Evolutionary conservation across 2,797 vertebrate genomes (phyloP).

Genomic region (Sylvia borin): DNA sequence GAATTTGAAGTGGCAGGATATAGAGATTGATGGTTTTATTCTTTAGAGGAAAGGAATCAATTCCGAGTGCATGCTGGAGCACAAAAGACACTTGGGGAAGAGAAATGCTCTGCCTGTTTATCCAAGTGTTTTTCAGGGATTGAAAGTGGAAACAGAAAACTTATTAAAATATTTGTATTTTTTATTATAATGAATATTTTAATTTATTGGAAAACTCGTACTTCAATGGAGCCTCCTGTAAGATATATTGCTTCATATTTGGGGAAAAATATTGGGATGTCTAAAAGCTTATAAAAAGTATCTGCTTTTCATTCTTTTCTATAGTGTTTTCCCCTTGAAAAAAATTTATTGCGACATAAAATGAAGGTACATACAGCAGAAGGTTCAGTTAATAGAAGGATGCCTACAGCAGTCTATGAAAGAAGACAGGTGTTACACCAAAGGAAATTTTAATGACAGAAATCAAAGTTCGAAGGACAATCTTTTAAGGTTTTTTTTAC

Average conservation of each 20-base stretch:
- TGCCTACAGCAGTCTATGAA: not conserved
- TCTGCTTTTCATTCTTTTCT: not conserved
- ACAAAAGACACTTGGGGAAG: not conserved
- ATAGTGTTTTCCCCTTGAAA: not conserved
- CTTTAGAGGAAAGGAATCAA: slow-evolving; percentile 22
- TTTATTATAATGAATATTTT: not conserved
- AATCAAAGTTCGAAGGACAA: not conserved
- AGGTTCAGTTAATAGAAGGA: not conserved
- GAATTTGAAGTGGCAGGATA: slow-evolving; percentile 22
- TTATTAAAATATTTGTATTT: not conserved
- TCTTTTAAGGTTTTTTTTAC: not conserved
- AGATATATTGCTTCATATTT: not conserved
- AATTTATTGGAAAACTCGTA: not conserved
- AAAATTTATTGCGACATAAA: not conserved
- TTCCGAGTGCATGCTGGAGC: not conserved
- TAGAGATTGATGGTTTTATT: slow-evolving; percentile 20
- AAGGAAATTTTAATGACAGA: not conserved
- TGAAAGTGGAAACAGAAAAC: not conserved
- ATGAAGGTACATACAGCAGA: not conserved
- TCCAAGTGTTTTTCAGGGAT: not conserved
- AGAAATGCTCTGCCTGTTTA: not conserved
- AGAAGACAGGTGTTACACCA: not conserved
- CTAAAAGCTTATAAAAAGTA: not conserved
- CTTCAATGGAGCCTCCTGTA: not conserved
- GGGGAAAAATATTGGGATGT: not conserved